Evolutionary conservation across 1,140 invertebrate genomes (phyloP).

Genomic region (Drosophila serrata): DNA sequence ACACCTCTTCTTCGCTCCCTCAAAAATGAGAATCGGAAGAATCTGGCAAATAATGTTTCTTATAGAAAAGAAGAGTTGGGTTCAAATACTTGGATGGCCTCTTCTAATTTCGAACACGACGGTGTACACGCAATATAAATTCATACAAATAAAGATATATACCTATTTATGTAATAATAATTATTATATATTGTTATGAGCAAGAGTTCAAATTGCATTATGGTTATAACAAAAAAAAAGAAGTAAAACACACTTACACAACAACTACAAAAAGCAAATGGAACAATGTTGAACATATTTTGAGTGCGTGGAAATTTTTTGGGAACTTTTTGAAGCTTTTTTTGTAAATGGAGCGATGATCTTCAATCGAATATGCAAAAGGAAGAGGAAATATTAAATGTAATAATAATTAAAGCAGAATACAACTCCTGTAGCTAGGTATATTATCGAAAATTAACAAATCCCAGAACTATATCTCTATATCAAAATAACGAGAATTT

Average conservation of each 20-base stretch:
- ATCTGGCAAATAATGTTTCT: not conserved
- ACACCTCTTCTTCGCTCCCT: not conserved
- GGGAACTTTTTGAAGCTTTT: conserved; percentile 79
- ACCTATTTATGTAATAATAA: conserved; percentile 73
- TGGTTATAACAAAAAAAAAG: conserved; percentile 53
- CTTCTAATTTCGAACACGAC: conserved; percentile 16
- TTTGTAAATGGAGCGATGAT: conserved; percentile 39
- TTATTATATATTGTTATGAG: conserved; percentile 78
- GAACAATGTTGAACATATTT: conserved; percentile 83
- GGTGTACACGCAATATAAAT: conserved; percentile 53
- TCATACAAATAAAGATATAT: conserved; percentile 52
- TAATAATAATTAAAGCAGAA: conserved; percentile 32
- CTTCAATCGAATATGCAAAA: conserved; percentile 15
- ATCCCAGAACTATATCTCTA: conserved; percentile 44
- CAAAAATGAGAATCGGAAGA: not conserved
- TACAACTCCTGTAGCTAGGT: conserved; percentile 64
- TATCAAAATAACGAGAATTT: conserved; percentile 69
- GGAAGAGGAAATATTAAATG: conserved; percentile 10
- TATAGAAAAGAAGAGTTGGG: not conserved
- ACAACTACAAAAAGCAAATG: conserved; percentile 71
- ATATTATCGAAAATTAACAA: conserved; percentile 74
- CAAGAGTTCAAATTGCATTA: conserved; percentile 82
- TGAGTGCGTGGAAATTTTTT: conserved; percentile 70
- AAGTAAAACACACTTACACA: conserved; percentile 29
- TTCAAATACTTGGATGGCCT: not conserved